Conservation (phyloP, 2,113 vertebrate genomes). For the Podocnemis expansa region DNA sequence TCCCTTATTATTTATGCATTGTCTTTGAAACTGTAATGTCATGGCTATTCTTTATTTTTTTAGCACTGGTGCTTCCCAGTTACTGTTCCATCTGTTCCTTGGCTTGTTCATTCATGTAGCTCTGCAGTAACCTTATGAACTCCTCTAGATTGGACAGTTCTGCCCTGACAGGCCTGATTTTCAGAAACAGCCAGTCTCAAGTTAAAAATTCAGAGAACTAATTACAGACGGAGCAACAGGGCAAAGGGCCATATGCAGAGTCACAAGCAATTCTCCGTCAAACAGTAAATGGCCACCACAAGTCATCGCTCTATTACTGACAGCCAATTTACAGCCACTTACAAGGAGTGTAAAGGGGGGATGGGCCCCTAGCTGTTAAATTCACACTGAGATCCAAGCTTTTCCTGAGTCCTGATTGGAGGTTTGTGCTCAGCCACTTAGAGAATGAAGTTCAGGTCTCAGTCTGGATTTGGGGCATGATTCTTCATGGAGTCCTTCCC, state of each 20-base stretch:
- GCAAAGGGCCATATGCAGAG: not conserved
- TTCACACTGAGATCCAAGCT: not conserved
- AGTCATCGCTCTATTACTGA: not conserved
- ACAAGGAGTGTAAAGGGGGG: not conserved
- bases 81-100: not conserved
- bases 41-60: not conserved
- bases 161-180: not conserved
- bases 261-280: conserved; percentile 20
- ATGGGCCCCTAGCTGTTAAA: rapidly evolving
- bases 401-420: not conserved
- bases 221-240: conserved; percentile 26
- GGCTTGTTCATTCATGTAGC: not conserved
- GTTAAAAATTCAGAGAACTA: conserved; percentile 29
- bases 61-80: not conserved
- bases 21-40: not conserved
- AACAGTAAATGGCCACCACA: not conserved
- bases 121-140: not conserved
- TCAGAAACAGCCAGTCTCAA: not conserved
- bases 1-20: not conserved
- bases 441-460: not conserved
- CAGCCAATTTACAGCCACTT: not conserved
- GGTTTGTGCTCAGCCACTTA: rapidly evolving
- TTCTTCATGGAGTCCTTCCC: rapidly evolving
- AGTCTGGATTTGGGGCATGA: not conserved
- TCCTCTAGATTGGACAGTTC: not conserved